phyloP scores from a whole-genome alignment of 2,888 invertebrate genomes.

The Arrhopalites spinosus region DNA sequence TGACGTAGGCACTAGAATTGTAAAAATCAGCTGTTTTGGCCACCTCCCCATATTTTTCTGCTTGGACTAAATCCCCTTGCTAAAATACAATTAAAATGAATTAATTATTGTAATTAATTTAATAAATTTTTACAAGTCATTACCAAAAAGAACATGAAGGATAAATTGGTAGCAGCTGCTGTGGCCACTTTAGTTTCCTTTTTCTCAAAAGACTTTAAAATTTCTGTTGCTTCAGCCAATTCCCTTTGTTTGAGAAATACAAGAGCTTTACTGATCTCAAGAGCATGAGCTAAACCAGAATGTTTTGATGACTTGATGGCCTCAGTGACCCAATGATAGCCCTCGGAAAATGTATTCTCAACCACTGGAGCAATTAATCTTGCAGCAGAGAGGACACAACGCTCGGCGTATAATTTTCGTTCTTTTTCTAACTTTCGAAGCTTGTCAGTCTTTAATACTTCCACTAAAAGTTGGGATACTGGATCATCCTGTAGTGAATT shows the following conservation, averaged over 20 bases:
- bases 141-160: slow-evolving; percentile 81
- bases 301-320: slow-evolving; percentile 89
- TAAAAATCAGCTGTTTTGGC: slow-evolving; percentile 76
- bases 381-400: slow-evolving; percentile 81
- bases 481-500: slow-evolving; percentile 64
- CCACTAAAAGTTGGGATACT: slow-evolving; percentile 67
- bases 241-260: slow-evolving; percentile 82
- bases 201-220: slow-evolving; percentile 82
- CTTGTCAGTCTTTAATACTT: slow-evolving; percentile 77
- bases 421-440: slow-evolving; percentile 74
- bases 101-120: no score
- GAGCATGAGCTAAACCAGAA: slow-evolving; percentile 78
- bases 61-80: slow-evolving; percentile 80
- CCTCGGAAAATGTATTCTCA: slow-evolving; percentile 64
- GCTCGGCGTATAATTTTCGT: slow-evolving; percentile 75
- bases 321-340: slow-evolving; percentile 87
- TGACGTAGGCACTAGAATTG: slow-evolving; percentile 81
- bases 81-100: slow-evolving; percentile 58
- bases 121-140: slow-evolving; percentile 43
- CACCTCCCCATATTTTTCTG: slow-evolving; percentile 74
- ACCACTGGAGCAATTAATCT: slow-evolving; percentile 87
- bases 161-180: slow-evolving; percentile 82
- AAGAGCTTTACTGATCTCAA: slow-evolving; percentile 88
- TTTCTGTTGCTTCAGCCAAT: slow-evolving; percentile 78
- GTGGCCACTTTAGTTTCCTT: slow-evolving; percentile 82